Percentiles rank a stretch among this genome's conserved stretches.
phyloP scores from a whole-genome alignment of 1,140 invertebrate species.

The Ylistrum balloti region DNA sequence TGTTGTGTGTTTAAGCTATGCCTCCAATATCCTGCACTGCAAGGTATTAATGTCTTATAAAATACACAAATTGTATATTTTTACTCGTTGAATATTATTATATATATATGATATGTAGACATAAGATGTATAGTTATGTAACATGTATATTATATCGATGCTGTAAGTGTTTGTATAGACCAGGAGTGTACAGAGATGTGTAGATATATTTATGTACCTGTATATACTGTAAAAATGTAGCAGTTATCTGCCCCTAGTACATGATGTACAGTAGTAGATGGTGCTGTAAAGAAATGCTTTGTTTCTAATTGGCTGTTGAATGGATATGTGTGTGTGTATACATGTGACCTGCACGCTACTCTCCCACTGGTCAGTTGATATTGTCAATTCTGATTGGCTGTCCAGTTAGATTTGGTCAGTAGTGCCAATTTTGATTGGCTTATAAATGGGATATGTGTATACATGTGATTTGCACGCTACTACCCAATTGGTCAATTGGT shows the following conservation, averaged over 20 bases:
- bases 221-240: constrained; percentile 29
- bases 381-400: constrained; percentile 16
- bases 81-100: constrained; percentile 3
- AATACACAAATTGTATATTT: constrained; percentile 30
- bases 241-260: constrained; percentile 37
- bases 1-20: background rate
- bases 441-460: background rate
- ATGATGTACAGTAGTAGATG: constrained; percentile 38
- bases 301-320: constrained; percentile 15
- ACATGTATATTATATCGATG: background rate
- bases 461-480: constrained; percentile 27
- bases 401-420: background rate
- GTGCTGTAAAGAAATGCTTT: constrained; percentile 16
- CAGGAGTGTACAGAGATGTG: constrained; percentile 18
- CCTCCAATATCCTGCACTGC: background rate
- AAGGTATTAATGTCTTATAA: background rate
- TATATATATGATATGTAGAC: constrained; percentile 40
- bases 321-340: constrained; percentile 30
- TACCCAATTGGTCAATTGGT: constrained; percentile 38
- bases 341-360: constrained; percentile 25
- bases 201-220: constrained; percentile 31
- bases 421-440: constrained; percentile 8
- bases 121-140: constrained; percentile 33
- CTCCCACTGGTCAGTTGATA: background rate
- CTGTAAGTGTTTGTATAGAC: background rate